Percentiles rank a stretch among this genome's conserved stretches.
These are phyloP conservation scores for Drosophila baimaii DNA, from an alignment of 1,140 invertebrate species.

Conservation along the genomic window DNA sequence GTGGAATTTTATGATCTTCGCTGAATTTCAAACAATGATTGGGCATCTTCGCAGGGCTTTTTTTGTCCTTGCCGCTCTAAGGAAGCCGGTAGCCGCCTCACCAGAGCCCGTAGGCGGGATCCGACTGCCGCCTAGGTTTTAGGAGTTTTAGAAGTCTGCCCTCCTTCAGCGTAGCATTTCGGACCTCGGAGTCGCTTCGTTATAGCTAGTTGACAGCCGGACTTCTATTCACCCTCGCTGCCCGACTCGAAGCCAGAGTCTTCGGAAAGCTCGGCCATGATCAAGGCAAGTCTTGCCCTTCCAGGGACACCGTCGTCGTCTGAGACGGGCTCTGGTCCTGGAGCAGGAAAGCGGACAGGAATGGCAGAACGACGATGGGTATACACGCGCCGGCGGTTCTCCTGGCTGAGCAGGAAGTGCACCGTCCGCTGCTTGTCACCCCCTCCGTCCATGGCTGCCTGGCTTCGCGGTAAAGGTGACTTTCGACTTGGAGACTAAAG, in stretches of 20 bases:
- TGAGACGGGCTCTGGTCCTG: neutral
- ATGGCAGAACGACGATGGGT: neutral
- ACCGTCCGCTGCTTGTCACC: conserved; percentile 58
- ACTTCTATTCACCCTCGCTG: conserved; percentile 40
- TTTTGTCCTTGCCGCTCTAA: no score
- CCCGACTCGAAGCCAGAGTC: conserved; percentile 69
- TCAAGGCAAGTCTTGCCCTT: neutral
- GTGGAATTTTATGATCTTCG: no score
- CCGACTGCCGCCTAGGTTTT: no score
- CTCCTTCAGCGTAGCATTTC: no score
- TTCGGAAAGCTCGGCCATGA: conserved; percentile 11
- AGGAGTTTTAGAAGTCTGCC: no score
- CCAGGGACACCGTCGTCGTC: neutral
- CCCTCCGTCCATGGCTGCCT: conserved; percentile 56
- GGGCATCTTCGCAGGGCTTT: no score
- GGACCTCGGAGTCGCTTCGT: no score
- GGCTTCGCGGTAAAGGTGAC: neutral
- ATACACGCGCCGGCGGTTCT: conserved; percentile 11
- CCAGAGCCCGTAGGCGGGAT: no score
- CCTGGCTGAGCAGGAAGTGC: conserved; percentile 10
- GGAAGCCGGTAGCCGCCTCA: no score
- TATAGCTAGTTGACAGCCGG: no score
- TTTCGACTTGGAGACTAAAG: neutral
- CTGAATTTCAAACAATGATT: no score
- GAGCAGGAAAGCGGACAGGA: neutral